These are phyloP conservation scores for Pyrochroa serraticornis DNA, from an alignment of 2,888 invertebrate genomes.

Conservation along the genomic window DNA sequence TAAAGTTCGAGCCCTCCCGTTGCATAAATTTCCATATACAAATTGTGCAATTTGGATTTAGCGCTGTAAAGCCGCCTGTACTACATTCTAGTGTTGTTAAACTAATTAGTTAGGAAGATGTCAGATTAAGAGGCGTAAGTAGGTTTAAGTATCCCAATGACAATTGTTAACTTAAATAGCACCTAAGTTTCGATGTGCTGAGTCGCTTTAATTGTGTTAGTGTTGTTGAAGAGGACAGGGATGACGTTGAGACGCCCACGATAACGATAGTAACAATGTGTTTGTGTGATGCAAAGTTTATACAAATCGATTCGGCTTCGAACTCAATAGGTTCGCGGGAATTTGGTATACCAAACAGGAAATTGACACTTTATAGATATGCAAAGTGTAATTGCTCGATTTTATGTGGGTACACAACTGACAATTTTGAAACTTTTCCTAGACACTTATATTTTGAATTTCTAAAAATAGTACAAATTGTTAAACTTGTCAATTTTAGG, in stretches of 20 bases:
- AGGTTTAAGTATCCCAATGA: constrained; percentile 13
- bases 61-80: constrained; percentile 2
- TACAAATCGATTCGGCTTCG: neutral
- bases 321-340: too few relatives aligned
- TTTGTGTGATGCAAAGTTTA: constrained; percentile 12
- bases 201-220: constrained; percentile 17
- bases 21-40: neutral
- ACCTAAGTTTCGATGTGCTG: constrained; percentile 5
- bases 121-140: constrained; percentile 18
- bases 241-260: constrained; percentile 17
- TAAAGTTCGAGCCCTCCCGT: too few relatives aligned
- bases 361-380: too few relatives aligned
- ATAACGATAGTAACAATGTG: constrained; percentile 3
- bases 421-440: too few relatives aligned
- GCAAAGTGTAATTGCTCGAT: too few relatives aligned
- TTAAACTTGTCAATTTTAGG: too few relatives aligned
- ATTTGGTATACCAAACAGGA: too few relatives aligned
- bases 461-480: too few relatives aligned
- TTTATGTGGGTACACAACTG: too few relatives aligned
- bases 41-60: constrained; percentile 5
- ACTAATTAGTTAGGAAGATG: constrained; percentile 12
- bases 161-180: constrained; percentile 20
- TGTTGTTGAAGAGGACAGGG: constrained; percentile 6
- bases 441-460: too few relatives aligned
- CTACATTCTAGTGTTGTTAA: constrained; percentile 2